A percentile compares a stretch with the other conserved stretches of the same genome.
Conservation (phyloP, 2,797 vertebrate genomes). For the Scyliorhinus canicula region DNA sequence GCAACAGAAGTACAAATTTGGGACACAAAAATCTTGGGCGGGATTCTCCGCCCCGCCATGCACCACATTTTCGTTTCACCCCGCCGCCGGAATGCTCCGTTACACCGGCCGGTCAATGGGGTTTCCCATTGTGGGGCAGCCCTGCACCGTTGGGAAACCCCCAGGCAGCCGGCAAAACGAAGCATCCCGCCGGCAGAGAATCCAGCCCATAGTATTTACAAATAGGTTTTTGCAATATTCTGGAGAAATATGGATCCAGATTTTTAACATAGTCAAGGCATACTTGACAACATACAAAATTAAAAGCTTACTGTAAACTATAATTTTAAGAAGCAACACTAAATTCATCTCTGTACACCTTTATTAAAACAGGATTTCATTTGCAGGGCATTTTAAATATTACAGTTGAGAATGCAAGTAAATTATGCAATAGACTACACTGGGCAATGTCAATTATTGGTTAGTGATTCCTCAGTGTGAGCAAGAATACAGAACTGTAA, state of each 20-base stretch:
- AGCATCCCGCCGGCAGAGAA: too few species aligned
- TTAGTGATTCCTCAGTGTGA: neutral
- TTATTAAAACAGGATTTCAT: neutral
- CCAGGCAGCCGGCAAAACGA: too few species aligned
- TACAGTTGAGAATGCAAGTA: neutral
- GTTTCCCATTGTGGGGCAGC: too few species aligned
- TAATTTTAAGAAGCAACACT: neutral
- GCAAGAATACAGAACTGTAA: neutral
- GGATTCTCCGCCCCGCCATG: too few species aligned
- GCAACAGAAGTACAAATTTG: neutral
- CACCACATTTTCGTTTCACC: too few species aligned
- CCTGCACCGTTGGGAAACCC: too few species aligned
- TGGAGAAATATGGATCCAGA: neutral
- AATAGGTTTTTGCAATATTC: neutral
- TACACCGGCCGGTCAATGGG: too few species aligned
- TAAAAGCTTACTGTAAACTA: conserved; percentile 1
- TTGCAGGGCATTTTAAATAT: neutral
- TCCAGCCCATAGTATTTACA: conserved; percentile 28
- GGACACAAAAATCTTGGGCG: conserved; percentile 26
- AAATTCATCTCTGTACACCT: conserved; percentile 11
- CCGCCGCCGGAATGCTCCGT: too few species aligned
- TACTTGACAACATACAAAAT: neutral
- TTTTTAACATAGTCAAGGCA: neutral
- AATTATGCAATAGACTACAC: neutral
- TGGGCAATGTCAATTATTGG: neutral